Base-by-base conservation (phyloP, 2,113 vertebrate species). In the Embiotoca jacksoni region DNA sequence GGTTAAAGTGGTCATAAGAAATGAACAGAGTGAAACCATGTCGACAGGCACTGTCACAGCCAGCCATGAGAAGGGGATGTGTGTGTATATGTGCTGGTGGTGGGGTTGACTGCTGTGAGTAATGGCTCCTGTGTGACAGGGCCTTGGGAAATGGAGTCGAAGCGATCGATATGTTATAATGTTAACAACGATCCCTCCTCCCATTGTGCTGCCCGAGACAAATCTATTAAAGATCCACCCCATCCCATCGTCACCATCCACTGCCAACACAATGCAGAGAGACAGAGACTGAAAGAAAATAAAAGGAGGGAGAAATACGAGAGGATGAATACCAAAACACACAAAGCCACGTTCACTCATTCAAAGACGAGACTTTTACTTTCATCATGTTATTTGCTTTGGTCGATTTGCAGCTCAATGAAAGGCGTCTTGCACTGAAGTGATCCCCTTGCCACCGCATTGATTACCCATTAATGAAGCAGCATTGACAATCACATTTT, bases 81-180 rank as follows among this genome's bases (percentile, higher is more conserved):
- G 72, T 56, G 82, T 56, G 66, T 54, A 2, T 33, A 47, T 41
- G 44, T 61, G 62, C 37, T 36, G 67, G 68, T 5, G 56, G 79
- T 15, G 55, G 59, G 77, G 60, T 59, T 85, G 89, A 90, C 91
- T 89, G 88, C 89, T 89, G 79, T 93, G 92, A 94, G 87, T 93
- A 94, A 94, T 94, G 85, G 82, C 91, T 87, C 74, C 77, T 89
- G 82, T 79, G 87, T 81, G 88, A 92, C 86, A 88, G 75, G 70
- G 87, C 92, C 89, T 84, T 90, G 86, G 88, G 92, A 92, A 87
- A 89, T 86, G 84, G 88, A 92, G 83, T 88, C 69, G 49, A 91
- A 86, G 53, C 88, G 78, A 94, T 95, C 93, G 62, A 94, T 95
- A 92, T 60, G 83, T 94, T 92, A 94, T 93, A 93, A 94, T 95